A percentile compares a stretch with the other conserved stretches of the same genome.
Conservation (phyloP, 2,797 vertebrate species). For the Taenioides sp. region DNA sequence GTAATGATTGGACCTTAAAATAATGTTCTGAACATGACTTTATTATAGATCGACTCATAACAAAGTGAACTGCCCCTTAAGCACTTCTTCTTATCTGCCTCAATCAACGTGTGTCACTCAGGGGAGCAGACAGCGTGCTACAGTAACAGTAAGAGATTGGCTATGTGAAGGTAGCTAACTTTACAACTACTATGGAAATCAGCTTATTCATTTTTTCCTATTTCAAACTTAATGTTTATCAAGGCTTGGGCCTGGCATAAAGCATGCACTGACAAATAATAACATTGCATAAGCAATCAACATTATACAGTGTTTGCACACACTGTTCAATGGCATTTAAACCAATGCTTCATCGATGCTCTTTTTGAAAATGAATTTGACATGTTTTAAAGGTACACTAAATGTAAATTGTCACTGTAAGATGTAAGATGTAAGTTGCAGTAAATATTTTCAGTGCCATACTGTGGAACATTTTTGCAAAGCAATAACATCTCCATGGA, state of each 20-base stretch:
- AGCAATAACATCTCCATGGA: too few species aligned
- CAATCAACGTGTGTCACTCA: conserved; percentile 1
- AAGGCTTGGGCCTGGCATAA: not conserved
- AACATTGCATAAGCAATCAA: too few species aligned
- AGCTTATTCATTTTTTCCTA: not conserved
- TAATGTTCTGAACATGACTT: not conserved
- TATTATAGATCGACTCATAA: not conserved
- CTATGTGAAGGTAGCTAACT: not conserved
- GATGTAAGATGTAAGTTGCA: too few species aligned
- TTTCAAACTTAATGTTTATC: not conserved
- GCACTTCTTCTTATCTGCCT: not conserved
- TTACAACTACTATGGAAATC: not conserved
- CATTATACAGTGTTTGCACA: not conserved
- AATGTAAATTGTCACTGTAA: too few species aligned
- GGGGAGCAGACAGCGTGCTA: not conserved
- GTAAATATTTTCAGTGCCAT: too few species aligned
- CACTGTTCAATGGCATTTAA: not conserved
- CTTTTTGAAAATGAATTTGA: not conserved
- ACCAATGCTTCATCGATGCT: not conserved
- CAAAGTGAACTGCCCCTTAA: not conserved
- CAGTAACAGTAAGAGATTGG: not conserved
- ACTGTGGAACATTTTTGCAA: too few species aligned
- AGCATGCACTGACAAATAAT: not conserved
- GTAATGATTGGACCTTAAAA: not conserved
- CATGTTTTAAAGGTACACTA: too few species aligned